These are phyloP conservation scores for Tichodroma muraria DNA, from an alignment of 2,113 vertebrate genomes.

Conservation along the genomic window DNA sequence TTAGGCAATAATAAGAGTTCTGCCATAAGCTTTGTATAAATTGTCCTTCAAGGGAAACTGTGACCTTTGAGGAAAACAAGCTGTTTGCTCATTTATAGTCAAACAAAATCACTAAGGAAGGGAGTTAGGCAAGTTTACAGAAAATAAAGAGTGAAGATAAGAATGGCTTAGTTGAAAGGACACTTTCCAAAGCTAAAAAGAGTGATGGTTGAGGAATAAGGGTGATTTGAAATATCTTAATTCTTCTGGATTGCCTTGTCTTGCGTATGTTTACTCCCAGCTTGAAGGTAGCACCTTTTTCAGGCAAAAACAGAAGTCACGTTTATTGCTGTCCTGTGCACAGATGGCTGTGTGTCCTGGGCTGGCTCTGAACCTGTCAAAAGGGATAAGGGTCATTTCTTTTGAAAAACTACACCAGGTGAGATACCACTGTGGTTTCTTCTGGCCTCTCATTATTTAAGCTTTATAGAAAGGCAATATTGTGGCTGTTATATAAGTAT, in stretches of 20 bases:
- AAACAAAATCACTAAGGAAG: not conserved
- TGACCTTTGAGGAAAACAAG: not conserved
- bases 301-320: constrained; percentile 12
- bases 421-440: not conserved
- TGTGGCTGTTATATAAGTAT: not conserved
- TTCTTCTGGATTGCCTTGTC: not conserved
- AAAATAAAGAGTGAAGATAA: not conserved
- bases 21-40: not conserved
- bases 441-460: not conserved
- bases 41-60: not conserved
- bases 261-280: constrained; percentile 3
- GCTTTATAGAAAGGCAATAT: not conserved
- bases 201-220: not conserved
- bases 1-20: not conserved
- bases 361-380: constrained; percentile 49
- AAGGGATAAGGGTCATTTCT: constrained; percentile 6
- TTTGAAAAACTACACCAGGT: not conserved
- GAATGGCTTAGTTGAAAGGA: not conserved
- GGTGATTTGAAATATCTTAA: not conserved
- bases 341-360: constrained; percentile 48
- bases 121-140: not conserved
- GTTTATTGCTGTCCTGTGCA: not conserved
- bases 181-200: not conserved
- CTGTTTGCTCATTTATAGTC: not conserved
- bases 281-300: constrained; percentile 39